phyloP scores from a whole-genome alignment of 2,888 invertebrate species.

The Deilephila porcellus region DNA sequence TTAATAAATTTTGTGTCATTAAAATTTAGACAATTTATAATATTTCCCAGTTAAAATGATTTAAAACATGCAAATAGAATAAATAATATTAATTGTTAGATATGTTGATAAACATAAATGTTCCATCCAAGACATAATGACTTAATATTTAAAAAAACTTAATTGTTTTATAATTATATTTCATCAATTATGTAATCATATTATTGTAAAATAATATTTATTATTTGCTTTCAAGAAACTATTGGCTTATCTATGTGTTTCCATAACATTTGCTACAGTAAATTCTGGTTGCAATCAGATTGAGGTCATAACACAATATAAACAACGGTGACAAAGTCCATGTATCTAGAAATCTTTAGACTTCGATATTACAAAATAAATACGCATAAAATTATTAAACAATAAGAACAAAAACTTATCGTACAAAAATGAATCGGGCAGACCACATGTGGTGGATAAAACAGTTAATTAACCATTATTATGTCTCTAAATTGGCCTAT shows the following conservation, averaged over 20 bases:
- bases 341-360: neutral
- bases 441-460: no score
- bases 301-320: slow-evolving; percentile 1
- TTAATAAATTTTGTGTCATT: no score
- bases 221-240: neutral
- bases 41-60: no score
- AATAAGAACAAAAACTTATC: neutral
- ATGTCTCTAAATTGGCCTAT: no score
- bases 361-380: neutral
- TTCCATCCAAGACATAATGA: no score
- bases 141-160: no score
- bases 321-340: slow-evolving; percentile 16
- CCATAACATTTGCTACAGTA: neutral
- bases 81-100: no score
- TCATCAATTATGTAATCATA: neutral
- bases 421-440: neutral
- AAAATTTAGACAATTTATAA: no score
- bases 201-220: neutral
- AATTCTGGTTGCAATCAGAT: neutral
- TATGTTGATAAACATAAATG: no score
- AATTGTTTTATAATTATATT: neutral
- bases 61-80: no score
- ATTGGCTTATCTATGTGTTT: slow-evolving; percentile 1
- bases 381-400: neutral
- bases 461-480: no score